Percentiles rank a stretch among this genome's conserved stretches.
Conservation (phyloP, 2,888 invertebrate genomes). For the Drosophila picticornis region DNA sequence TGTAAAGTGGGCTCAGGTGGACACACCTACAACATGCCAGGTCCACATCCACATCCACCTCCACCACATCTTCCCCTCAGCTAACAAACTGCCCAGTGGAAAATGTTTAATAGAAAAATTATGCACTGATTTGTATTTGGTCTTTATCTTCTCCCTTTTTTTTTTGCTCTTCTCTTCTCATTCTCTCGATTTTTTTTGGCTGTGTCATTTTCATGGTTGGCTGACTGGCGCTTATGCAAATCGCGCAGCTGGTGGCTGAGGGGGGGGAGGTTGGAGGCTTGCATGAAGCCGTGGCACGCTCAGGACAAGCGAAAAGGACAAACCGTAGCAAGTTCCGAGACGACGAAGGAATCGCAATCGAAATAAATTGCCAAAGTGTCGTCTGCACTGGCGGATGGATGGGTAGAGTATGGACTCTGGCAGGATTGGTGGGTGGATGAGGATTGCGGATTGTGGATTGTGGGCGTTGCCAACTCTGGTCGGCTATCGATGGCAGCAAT, state of each 20-base stretch:
- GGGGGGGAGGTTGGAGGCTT: neutral
- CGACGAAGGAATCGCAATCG: slow-evolving; percentile 62
- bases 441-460: slow-evolving; percentile 3
- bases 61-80: neutral
- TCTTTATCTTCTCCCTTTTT: slow-evolving; percentile 61
- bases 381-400: slow-evolving; percentile 46
- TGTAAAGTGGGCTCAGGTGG: slow-evolving; percentile 45
- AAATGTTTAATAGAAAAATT: slow-evolving; percentile 79
- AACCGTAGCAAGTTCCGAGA: slow-evolving; percentile 53
- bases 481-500: slow-evolving; percentile 78
- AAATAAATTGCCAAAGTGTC: slow-evolving; percentile 79
- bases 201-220: slow-evolving; percentile 71
- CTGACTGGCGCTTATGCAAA: slow-evolving; percentile 78
- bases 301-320: slow-evolving; percentile 32
- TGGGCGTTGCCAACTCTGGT: slow-evolving; percentile 42
- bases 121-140: slow-evolving; percentile 80
- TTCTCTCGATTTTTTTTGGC: slow-evolving; percentile 18
- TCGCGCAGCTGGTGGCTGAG: slow-evolving; percentile 34
- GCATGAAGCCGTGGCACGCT: neutral
- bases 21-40: slow-evolving; percentile 9
- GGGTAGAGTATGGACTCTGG: slow-evolving; percentile 7
- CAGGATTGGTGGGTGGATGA: neutral
- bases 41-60: neutral
- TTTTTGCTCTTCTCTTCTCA: slow-evolving; percentile 2
- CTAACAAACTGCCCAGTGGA: slow-evolving; percentile 18